A percentile compares a stretch with the other conserved stretches of the same genome.
Evolutionary conservation across 2,113 vertebrate genomes (phyloP).

Genomic region (Panthera uncia): DNA sequence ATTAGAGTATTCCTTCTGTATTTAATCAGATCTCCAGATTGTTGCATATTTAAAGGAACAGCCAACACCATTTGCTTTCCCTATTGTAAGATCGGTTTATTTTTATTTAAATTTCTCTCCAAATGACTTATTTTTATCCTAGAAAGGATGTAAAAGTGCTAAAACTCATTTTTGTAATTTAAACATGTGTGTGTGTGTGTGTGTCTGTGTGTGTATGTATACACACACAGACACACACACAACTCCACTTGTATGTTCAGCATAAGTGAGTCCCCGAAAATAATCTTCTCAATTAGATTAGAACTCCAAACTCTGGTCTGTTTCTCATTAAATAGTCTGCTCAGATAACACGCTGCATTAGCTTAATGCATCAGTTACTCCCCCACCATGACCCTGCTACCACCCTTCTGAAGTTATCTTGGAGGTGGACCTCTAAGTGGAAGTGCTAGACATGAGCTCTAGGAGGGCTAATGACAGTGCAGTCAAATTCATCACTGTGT

Average conservation of each 20-base stretch:
- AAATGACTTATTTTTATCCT: neutral
- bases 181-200: neutral
- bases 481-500: neutral
- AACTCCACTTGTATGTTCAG: neutral
- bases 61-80: neutral
- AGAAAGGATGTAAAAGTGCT: neutral
- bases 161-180: neutral
- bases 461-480: rapidly evolving
- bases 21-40: neutral
- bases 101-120: neutral
- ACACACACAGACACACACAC: too few relatives aligned
- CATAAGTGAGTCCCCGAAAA: neutral
- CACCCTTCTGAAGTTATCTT: neutral
- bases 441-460: neutral
- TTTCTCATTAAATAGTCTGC: neutral
- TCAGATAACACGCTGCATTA: neutral
- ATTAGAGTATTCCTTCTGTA: neutral
- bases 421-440: neutral
- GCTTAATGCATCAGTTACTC: neutral
- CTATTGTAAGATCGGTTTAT: neutral
- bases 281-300: neutral
- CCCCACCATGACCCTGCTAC: neutral
- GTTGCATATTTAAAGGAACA: neutral
- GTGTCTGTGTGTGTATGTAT: too few relatives aligned
- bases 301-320: neutral